Evolutionary conservation across 1,140 invertebrate genomes (phyloP), one percentile per base, ranked within the genome.

Genomic region (Zaprionus tsacasi): DNA sequence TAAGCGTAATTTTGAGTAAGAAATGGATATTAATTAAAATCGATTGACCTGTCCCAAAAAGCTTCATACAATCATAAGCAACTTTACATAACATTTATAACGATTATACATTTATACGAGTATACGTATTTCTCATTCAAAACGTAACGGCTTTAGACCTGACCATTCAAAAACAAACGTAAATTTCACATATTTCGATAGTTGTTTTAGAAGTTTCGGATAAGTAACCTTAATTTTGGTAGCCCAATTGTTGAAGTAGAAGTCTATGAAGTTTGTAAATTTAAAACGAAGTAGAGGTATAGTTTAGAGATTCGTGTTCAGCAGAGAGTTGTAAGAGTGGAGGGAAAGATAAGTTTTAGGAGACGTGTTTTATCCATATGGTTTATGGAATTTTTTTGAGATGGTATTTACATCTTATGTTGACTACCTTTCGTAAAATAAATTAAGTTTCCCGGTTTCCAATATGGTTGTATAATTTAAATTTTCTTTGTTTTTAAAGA

Each of bases 51-150:
- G n/a, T 45, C n/a, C 27, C 10, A 57, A 57, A 57, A 4, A 56
- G 54, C 21, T 15, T 57, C 27, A 57, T 57, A 57, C 25, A 57
- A 57, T 21, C 17, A 25, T 33, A 57, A 5, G 25, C 55, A 25
- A 57, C 30, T 57, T 57, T 57, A 12, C 27, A 57, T 33, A 25
- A 57, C 55, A 57, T 57, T 5, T 57, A 57, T 27, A 57, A 57
- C 55, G 7, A 43, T 0, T 45, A 35, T n/a, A 27, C 11, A 33
- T 6, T 0, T 45, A 35, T n/a, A 27, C 11, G n/a, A 2, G 7
- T 25, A 13, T 57, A 33, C 27, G 27, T n/a, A 33, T 21, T 57
- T 33, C 13, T 57, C 27, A 57, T 57, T n/a, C 15, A 33, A 15
- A 21, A 54, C 38, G 38, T 50, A 6, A 50, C 3, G 27, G 2